Evolutionary conservation across 1,140 invertebrate genomes (phyloP).

Genomic region (Cylas formicarius): DNA sequence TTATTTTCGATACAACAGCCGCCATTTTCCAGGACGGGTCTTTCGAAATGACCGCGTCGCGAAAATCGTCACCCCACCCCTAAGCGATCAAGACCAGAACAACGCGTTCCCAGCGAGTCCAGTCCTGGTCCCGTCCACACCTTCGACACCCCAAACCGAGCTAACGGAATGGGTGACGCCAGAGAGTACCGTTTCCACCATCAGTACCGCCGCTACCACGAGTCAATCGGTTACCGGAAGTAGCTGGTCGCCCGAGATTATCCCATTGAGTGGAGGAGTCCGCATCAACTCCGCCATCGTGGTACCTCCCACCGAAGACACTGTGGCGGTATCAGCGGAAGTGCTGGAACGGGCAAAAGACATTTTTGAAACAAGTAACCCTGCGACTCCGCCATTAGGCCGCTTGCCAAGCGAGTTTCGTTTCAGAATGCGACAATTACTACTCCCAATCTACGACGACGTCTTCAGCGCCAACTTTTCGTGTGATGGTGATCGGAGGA

Average conservation of each 20-base stretch:
- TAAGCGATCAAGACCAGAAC: too few species aligned
- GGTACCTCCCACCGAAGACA: too few species aligned
- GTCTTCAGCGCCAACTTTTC: slow-evolving; percentile 1
- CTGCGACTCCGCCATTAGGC: not conserved
- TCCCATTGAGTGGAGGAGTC: not conserved
- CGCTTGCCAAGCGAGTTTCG: not conserved
- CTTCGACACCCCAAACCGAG: too few species aligned
- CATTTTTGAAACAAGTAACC: slow-evolving; percentile 10
- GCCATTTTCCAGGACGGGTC: too few species aligned
- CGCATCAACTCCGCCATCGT: not conserved
- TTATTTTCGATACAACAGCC: too few species aligned
- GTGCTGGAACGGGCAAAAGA: slow-evolving; percentile 1
- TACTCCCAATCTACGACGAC: slow-evolving; percentile 4
- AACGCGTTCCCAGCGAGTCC: too few species aligned
- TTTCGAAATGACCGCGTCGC: too few species aligned
- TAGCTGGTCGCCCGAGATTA: slow-evolving; percentile 2
- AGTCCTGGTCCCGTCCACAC: too few species aligned
- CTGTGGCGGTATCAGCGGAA: slow-evolving; percentile 14
- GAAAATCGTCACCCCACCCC: too few species aligned
- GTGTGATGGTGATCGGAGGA: slow-evolving; percentile 26
- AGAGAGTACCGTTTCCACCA: not conserved
- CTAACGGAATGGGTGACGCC: too few species aligned
- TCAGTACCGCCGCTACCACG: not conserved
- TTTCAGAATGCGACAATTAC: slow-evolving; percentile 18
- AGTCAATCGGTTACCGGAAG: not conserved